These are phyloP conservation scores for Corythornis madagascariensis DNA, from an alignment of 2,113 vertebrate species.

Conservation along the genomic window DNA sequence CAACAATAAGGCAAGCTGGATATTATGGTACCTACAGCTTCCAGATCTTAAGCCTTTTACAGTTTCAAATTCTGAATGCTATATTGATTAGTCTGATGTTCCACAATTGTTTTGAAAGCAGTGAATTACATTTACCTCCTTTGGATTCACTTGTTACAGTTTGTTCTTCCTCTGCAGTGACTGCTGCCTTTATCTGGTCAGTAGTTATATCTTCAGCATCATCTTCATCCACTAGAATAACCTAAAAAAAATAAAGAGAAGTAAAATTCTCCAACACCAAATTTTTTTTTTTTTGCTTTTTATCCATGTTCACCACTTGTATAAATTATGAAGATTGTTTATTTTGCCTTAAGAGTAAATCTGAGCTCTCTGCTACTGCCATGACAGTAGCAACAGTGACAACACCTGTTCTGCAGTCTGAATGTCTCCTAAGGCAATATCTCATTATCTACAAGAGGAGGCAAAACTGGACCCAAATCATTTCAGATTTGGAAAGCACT, in stretches of 20 bases:
- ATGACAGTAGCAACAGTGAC: neutral
- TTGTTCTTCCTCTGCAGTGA: slow-evolving; percentile 34
- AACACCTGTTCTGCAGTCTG: neutral
- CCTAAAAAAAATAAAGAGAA: slow-evolving; percentile 39
- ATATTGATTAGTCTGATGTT: neutral
- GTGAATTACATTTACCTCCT: slow-evolving; percentile 75
- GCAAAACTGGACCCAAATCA: neutral
- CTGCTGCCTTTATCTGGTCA: slow-evolving; percentile 39
- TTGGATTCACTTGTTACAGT: slow-evolving; percentile 62
- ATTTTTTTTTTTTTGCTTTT: neutral
- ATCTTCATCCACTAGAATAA: slow-evolving; percentile 59
- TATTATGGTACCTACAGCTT: neutral
- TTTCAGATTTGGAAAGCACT: neutral
- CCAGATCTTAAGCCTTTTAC: neutral
- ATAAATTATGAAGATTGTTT: neutral
- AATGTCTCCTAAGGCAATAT: neutral
- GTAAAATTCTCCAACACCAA: neutral
- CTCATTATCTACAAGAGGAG: neutral
- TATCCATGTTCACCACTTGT: neutral
- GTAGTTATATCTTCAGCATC: neutral
- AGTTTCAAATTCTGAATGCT: no score
- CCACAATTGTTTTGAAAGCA: neutral
- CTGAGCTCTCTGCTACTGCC: neutral
- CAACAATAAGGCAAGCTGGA: neutral
- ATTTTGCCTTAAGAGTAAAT: neutral